Base-by-base conservation (phyloP, 2,113 vertebrate genomes). In the Anguilla rostrata region DNA sequence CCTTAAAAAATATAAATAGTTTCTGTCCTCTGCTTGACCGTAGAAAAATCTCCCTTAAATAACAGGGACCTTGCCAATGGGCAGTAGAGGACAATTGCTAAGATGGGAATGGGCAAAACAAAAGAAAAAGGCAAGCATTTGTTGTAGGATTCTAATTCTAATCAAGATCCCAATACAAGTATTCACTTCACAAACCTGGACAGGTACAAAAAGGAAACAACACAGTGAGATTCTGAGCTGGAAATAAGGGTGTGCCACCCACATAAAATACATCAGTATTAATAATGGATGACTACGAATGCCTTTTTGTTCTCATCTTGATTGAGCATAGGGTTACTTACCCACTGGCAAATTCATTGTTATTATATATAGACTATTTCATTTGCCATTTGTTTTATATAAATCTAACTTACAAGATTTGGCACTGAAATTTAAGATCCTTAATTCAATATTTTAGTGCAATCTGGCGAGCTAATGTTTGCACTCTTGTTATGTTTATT, bases 371-470 rank as follows among this genome's bases (percentile, higher is more conserved):
- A 86, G 87, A 84, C 79, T 53, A 57, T 89, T 79, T 85, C 78
- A 49, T 41, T 39, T 63, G 81, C 84, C 66, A 71, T 88, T 87
- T 86, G 87, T 88, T 84, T 81, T 79, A 82, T 46, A 75, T 78
- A 78, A 20, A 78, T 84, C 78, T 83, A 90, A 87, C 71, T 85
- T 86, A 88, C 90, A 88, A 88, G 90, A 89, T 93, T 93, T 92
- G 91, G 91, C 92, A 92, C 91, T 88, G 91, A 89, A 91, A 83
- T 56, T 89, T 88, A 83, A 83, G 84, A 86, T 83, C 34, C 83
- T 57, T 57, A 63, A 86, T 80, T 84, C 34, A 87, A 88, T 43
- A 87, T 79, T 82, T 81, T 86, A 88, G 90, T 90, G 86, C 88
- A 89, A 91, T 89, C 87, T 18, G 85, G 83, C 81, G 63, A 83